Evolutionary conservation across 2,888 invertebrate genomes (phyloP), one percentile per base, ranked within the genome.

Genomic region (Plebejus anna): DNA sequence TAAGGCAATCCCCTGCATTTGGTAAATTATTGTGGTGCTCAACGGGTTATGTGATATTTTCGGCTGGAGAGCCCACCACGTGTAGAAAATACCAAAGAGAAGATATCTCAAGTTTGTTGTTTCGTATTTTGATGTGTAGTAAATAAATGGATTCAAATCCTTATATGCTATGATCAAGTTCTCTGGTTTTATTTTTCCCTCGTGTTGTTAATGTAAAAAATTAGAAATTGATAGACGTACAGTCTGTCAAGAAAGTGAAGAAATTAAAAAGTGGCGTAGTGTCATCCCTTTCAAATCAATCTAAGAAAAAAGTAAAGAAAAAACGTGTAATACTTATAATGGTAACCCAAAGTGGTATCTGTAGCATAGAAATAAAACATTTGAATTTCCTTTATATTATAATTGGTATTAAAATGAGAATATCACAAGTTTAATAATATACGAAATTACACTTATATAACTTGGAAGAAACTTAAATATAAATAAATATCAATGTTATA

Each of bases 1-100:
- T 66, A 13, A 36, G 5, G 36, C 32, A 66, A 66, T 22, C 22
- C 22, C 28, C 51, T 73, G 47, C 42, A 75, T 76, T 76, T 77
- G 76, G 78, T 75, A 70, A 75, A 78, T 75, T 76, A 78, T 80
- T 80, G 83, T 82, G 87, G 87, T 89, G 87, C 86, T 87, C 85
- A 84, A 85, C 82, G 85, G 85, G 85, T 86, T 79, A 87, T 89
- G 87, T 89, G 88, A 87, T 89, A 88, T 87, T 86, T 83, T 55
- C 42, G 73, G 73, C 73, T 73, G 51, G 22, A 72, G 38, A 70
- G 28, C 32, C 73, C 73, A 32, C 55, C 32, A 82, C 81, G 78
- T 79, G 81, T 81, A 81, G 81, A 81, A 83, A 83, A 83, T 84
- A 85, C 85, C 87, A 87, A 86, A 87, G 86, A 85, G 78, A 82